A percentile compares a stretch with the other conserved stretches of the same genome.
These are phyloP conservation scores for Patella vulgata DNA, from an alignment of 1,140 invertebrate species.

Conservation along the genomic window DNA sequence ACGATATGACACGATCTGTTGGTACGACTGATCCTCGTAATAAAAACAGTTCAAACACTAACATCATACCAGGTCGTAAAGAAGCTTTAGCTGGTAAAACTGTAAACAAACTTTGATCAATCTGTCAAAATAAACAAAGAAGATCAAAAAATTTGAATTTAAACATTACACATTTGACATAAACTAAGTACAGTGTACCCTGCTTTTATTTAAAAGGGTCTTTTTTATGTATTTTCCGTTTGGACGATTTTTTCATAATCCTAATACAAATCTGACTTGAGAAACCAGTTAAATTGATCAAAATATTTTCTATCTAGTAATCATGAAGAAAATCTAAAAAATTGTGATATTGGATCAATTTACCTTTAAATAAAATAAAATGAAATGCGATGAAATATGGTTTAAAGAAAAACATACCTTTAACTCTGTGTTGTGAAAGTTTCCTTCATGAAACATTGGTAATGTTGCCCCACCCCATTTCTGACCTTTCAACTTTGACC, in stretches of 20 bases:
- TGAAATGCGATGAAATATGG: too few relatives aligned
- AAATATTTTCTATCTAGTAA: too few relatives aligned
- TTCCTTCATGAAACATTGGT: slow-evolving; percentile 61
- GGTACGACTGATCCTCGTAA: slow-evolving; percentile 55
- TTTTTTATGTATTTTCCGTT: too few relatives aligned
- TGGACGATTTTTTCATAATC: too few relatives aligned
- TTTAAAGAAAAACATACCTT: too few relatives aligned
- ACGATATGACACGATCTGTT: slow-evolving; percentile 57
- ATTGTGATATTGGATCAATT: too few relatives aligned
- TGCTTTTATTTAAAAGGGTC: too few relatives aligned
- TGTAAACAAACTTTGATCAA: slow-evolving; percentile 62
- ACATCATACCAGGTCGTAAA: slow-evolving; percentile 58
- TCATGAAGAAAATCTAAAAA: too few relatives aligned
- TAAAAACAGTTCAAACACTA: slow-evolving; percentile 62
- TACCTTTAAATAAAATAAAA: too few relatives aligned
- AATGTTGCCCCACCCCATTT: slow-evolving; percentile 61
- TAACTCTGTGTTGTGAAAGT: slow-evolving; percentile 61
- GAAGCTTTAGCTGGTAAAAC: slow-evolving; percentile 57
- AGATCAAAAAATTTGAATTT: not conserved
- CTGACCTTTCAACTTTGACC: slow-evolving; percentile 63
- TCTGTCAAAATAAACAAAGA: slow-evolving; percentile 34
- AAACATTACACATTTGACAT: not conserved
- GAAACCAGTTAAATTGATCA: too few relatives aligned
- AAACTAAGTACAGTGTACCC: too few relatives aligned
- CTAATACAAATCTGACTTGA: too few relatives aligned